These are phyloP conservation scores for Poeciliopsis turneri DNA, from an alignment of 2,797 vertebrate species.

Conservation along the genomic window DNA sequence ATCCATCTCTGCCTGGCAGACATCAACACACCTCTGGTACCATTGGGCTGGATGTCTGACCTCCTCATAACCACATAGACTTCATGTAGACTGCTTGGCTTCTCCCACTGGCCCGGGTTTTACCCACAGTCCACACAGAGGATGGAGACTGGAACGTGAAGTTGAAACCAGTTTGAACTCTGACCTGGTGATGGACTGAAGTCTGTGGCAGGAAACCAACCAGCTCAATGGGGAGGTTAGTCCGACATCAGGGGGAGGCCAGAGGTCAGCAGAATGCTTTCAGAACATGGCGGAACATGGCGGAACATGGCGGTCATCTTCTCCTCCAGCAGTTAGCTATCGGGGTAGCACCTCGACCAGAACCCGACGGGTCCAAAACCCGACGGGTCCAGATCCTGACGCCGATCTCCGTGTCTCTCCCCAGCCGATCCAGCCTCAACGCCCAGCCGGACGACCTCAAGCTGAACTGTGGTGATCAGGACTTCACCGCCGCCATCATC, in stretches of 20 bases:
- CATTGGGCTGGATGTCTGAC: not conserved
- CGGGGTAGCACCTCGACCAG: not conserved
- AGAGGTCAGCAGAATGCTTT: not conserved
- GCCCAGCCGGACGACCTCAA: constrained; percentile 85
- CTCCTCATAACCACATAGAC: not conserved
- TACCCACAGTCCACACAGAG: not conserved
- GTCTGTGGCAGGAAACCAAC: not conserved
- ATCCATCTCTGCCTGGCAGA: not conserved
- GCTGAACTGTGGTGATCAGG: constrained; percentile 87
- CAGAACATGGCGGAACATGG: too few species aligned
- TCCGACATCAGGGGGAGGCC: not conserved
- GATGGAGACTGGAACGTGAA: not conserved
- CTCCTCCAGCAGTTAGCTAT: not conserved
- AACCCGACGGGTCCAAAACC: not conserved
- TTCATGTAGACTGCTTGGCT: not conserved
- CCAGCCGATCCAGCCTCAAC: constrained; percentile 90
- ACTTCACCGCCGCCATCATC: constrained; percentile 91
- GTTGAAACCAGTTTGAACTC: not conserved
- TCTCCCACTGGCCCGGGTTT: not conserved
- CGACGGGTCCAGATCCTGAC: not conserved
- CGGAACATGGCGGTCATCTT: not conserved
- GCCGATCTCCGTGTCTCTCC: not conserved
- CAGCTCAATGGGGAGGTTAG: not conserved
- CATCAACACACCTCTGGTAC: not conserved
- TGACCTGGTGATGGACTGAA: not conserved